Evolutionary conservation across 2,888 invertebrate species (phyloP), one percentile per base, ranked within the genome.

Genomic region (Shargacucullia verbasci): DNA sequence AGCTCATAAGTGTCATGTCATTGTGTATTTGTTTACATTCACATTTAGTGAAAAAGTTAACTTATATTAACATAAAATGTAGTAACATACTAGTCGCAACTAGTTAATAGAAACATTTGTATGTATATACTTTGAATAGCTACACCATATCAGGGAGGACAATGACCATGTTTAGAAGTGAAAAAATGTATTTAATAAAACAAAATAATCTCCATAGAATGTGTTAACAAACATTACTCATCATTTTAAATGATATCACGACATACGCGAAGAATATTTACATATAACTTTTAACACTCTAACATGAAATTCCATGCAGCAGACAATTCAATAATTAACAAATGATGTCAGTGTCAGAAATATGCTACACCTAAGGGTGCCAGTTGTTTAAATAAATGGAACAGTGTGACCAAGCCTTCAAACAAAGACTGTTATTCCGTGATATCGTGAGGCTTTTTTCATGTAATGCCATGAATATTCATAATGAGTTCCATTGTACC

Each of bases 281-380:
- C 27, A 35, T 38, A 47, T 62, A n/a, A 55, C 52, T 54, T 65
- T 60, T 34, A 65, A 56, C 49, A 44, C 35, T 62, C 60, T 65
- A 29, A 29, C 46, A 70, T 59, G 59, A 69, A 67, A 75, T 69
- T 58, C 59, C 59, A 44, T 33, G 9, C 47, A 41, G 56, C 20
- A 33, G 33, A 55, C 56, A 37, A 49, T 49, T 50, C 37, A 57
- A 50, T 59, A 59, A 64, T 59, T 62, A 69, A 66, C 53, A 71
- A 78, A 76, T 90, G 91, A 91, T 89, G 89, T 91, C 90, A 90
- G 80, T 66, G 55, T 49, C 65, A 67, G 79, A 81, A 76, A 85
- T 82, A 60, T 73, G 56, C 49, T 57, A 39, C 47, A 54, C 46
- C 27, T 44, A 53, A 56, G 59, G 64, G 70, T 70, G 67, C 74